These are phyloP conservation scores for Excalfactoria chinensis DNA, from an alignment of 2,113 vertebrate genomes.

Conservation along the genomic window DNA sequence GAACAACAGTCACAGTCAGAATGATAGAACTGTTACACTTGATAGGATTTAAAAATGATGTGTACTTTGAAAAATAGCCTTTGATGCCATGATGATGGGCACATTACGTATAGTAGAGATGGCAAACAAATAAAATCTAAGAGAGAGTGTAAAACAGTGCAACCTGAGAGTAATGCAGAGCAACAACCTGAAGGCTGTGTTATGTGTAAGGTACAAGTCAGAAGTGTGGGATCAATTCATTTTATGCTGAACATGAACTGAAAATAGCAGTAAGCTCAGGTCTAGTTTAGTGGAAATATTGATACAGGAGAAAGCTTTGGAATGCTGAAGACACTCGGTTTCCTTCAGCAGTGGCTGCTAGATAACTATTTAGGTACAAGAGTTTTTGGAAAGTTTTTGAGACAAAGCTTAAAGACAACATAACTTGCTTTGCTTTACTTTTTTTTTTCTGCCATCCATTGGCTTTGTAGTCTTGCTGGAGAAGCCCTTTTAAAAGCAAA, in stretches of 20 bases:
- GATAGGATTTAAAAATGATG: constrained; percentile 68
- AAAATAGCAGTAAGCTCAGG: neutral
- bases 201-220: neutral
- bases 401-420: neutral
- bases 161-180: constrained; percentile 26
- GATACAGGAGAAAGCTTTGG: neutral
- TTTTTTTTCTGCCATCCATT: accelerated
- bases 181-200: neutral
- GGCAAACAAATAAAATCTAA: constrained; percentile 20
- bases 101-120: neutral
- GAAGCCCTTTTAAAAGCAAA: neutral
- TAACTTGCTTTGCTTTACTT: neutral
- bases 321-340: neutral
- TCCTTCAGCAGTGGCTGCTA: neutral
- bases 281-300: neutral
- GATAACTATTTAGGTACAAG: neutral
- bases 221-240: neutral
- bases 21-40: constrained; percentile 43
- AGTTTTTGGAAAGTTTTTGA: neutral
- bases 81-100: constrained; percentile 54
- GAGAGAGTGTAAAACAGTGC: neutral
- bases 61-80: constrained; percentile 53
- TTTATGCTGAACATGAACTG: neutral
- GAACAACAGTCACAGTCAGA: constrained; percentile 47
- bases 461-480: neutral